phyloP scores from a whole-genome alignment of 2,113 vertebrate species.

The Synodontis membranacea region DNA sequence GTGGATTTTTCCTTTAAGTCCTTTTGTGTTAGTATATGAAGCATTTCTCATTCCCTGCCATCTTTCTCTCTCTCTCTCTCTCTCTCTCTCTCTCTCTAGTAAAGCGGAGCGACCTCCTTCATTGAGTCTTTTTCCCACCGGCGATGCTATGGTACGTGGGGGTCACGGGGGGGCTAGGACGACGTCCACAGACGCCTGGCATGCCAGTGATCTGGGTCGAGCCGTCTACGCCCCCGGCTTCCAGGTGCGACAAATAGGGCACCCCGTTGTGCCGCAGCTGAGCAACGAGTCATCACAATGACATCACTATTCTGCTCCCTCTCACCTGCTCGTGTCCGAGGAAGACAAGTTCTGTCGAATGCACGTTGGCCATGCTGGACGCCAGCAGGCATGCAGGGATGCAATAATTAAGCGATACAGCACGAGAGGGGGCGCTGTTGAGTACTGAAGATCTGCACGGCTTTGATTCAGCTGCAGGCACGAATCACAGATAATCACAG shows the following conservation, averaged over 20 bases:
- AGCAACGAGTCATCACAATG: slow-evolving; percentile 44
- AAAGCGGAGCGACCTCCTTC: slow-evolving; percentile 95
- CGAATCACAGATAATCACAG: too few species aligned
- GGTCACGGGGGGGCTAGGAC: slow-evolving; percentile 89
- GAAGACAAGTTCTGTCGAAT: not conserved
- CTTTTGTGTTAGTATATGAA: not conserved
- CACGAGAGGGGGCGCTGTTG: too few species aligned
- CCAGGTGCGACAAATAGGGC: slow-evolving; percentile 86
- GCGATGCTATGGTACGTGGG: slow-evolving; percentile 96
- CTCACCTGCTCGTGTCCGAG: slow-evolving; percentile 32
- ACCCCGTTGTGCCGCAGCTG: slow-evolving; percentile 30
- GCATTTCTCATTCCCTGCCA: not conserved
- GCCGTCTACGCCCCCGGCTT: slow-evolving; percentile 87
- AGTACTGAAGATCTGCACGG: too few species aligned
- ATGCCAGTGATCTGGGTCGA: slow-evolving; percentile 89
- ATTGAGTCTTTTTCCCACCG: slow-evolving; percentile 88
- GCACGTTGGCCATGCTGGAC: slow-evolving; percentile 7
- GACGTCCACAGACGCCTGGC: slow-evolving; percentile 92
- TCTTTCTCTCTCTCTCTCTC: slow-evolving; percentile 4
- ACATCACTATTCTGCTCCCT: slow-evolving; percentile 40
- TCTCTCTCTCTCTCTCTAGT: slow-evolving; percentile 67
- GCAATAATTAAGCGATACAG: too few species aligned
- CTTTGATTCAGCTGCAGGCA: too few species aligned
- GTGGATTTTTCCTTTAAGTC: slow-evolving; percentile 1
- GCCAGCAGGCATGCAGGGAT: slow-evolving; percentile 40